Evolutionary conservation across 2,113 vertebrate species (phyloP).

Genomic region (Rhinolophus sinicus): DNA sequence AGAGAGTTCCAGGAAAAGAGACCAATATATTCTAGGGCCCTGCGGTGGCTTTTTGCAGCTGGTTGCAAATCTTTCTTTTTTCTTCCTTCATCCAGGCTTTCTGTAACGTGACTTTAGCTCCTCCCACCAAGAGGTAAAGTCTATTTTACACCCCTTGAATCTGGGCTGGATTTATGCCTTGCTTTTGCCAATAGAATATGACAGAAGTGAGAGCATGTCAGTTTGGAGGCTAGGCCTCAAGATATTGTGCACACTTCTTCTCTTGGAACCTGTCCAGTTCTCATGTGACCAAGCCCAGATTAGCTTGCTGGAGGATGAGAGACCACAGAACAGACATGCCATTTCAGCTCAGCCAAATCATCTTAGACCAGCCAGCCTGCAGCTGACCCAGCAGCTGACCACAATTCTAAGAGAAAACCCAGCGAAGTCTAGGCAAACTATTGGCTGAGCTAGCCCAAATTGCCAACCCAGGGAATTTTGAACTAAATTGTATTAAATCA

Average conservation of each 20-base stretch:
- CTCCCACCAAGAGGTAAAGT: neutral
- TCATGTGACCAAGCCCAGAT: neutral
- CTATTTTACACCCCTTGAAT: slow-evolving; percentile 5
- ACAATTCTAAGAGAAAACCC: neutral
- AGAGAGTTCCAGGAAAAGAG: neutral
- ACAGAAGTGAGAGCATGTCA: neutral
- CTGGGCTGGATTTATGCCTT: neutral
- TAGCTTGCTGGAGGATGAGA: neutral
- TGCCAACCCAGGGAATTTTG: neutral
- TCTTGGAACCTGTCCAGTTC: neutral
- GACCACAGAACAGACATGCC: neutral
- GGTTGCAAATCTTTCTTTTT: neutral
- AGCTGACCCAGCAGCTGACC: neutral
- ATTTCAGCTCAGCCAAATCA: neutral
- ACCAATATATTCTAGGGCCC: neutral
- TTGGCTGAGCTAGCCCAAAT: neutral
- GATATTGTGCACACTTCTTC: neutral
- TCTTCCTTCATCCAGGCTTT: neutral
- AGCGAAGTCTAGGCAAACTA: neutral
- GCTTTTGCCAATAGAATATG: neutral
- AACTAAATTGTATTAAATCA: neutral
- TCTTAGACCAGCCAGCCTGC: neutral
- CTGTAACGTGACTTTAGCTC: neutral
- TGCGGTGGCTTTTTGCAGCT: neutral
- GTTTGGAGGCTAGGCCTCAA: neutral